A percentile compares a stretch with the other conserved stretches of the same genome.
Conservation (phyloP, 2,797 vertebrate genomes). For the Numenius phaeopus region DNA sequence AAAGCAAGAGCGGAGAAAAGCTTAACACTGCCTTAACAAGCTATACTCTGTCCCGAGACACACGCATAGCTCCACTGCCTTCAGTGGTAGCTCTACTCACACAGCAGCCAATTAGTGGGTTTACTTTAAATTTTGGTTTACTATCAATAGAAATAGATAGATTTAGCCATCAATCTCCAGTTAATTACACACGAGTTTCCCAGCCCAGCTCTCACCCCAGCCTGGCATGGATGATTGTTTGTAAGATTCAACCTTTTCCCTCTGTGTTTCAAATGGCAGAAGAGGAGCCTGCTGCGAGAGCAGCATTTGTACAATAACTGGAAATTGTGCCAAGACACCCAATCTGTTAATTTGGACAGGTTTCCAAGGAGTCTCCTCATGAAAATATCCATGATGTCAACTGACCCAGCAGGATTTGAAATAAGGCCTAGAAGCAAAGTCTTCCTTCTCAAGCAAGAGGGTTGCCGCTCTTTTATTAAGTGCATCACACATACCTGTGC, state of each 20-base stretch:
- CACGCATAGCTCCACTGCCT: fast-evolving
- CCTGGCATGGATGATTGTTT: neutral
- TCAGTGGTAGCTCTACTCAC: neutral
- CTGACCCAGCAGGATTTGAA: neutral
- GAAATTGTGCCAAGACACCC: neutral
- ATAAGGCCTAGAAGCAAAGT: neutral
- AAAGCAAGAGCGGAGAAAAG: neutral
- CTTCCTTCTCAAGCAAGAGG: neutral
- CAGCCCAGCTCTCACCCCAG: neutral
- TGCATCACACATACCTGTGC: fast-evolving
- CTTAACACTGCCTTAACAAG: fast-evolving
- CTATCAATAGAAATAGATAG: neutral
- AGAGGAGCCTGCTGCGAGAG: neutral
- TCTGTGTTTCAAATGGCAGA: neutral
- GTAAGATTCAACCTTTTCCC: neutral
- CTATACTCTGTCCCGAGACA: fast-evolving
- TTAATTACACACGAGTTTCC: neutral
- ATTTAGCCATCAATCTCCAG: neutral
- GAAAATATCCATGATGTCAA: neutral
- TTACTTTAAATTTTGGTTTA: neutral
- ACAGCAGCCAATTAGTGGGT: neutral
- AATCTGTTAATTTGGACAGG: neutral
- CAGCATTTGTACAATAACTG: neutral
- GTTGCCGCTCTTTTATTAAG: fast-evolving
- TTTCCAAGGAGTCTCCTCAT: neutral